Evolutionary conservation across 2,797 vertebrate species (phyloP), one percentile per base, ranked within the genome.

Genomic region (Odontamblyopus lacepedii): DNA sequence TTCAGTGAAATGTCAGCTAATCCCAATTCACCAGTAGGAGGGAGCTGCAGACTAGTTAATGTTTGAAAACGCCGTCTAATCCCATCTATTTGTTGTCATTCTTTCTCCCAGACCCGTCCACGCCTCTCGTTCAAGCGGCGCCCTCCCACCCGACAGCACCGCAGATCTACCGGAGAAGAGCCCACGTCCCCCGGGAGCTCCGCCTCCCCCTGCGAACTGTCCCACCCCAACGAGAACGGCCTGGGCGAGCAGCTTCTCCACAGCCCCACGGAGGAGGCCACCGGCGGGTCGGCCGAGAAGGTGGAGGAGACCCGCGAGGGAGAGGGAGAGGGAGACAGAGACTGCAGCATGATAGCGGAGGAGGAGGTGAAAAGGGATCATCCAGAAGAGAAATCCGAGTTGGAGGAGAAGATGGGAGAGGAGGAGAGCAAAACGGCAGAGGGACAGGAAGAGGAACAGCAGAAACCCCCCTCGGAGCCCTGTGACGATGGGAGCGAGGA

Each of bases 41-140:
- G 8, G 56, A 27, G 23, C 27, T 4, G 2, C 44, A 27, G 8
- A 3, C 6, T 23, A 23, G n/a, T 59, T 59, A 59, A 59, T 29
- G 6, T 27, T 29, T 29, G 1, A 61, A 63, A 0, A 48, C 44
- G 35, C 71, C 53, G 30, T 32, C 29, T 35, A 67, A 69, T 7
- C 5, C 38, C 23, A 50, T 6, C 16, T 73, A 38, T 75, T 32
- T n/a, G 1, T 32, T 56, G n/a, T 16, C 68, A 6, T 79, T 67
- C 27, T 66, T 27, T 50, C 61, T 9, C 55, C 27, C 79, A 95
- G 94, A 92, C 89, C 67, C 93, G 94, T 13, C 89, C 89, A 16
- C 88, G 93, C 3, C 85, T 94, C 27, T 94, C 94, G 4, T 86
- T 95, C 79, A 95, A 93, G 74, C 87, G 94, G 41, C 92, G 94